Base-by-base conservation (phyloP, 2,113 vertebrate species). In the Lucifuga dentata region DNA sequence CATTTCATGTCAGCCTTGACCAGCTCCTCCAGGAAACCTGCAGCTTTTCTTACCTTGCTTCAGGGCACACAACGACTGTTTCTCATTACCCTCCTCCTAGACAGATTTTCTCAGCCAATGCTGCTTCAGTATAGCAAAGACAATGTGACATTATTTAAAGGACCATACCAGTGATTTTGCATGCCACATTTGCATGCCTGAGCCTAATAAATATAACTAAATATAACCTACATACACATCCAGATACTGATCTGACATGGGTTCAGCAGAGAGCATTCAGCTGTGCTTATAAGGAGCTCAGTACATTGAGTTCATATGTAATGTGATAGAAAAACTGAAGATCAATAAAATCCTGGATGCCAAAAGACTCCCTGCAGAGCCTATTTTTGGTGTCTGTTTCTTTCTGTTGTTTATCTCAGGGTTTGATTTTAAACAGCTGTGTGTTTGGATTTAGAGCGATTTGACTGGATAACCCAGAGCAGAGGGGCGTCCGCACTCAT, bases 341-440 rank as follows among this genome's bases (percentile, higher is more conserved):
- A 35, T 59, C 58, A 44, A 15, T 39, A 29, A 41, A 56, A 48
- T 35, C 35, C 41, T 38, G 3, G 10, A 53, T 11, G 33, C 33
- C 33, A 11, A 5, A 6, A 35, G 33, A 11, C 33, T 6, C 10
- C 33, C 33, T 11, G 33, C 33, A 11, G 33, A 35, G 33, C 33
- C 10, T 35, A 35, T 35, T 35, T 35, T 35, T 11, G 6, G 33
- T 8, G n/a, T 44, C 41, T 36, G 11, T 62, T 19, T 70, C 16
- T 80, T 72, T 79, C 59, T 56, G 62, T 50, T 68, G 55, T 73
- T 84, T 84, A 75, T 73, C 24, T 69, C 21, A 57, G 26, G 17
- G 12, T 66, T 59, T 75, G 23, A 60, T 49, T 60, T 72, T 3
- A 12, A 32, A 5, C 60, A 70, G 68, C 75, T 76, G 64, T 58